Evolutionary conservation across 2,797 vertebrate species (phyloP), one percentile per base, ranked within the genome.

Genomic region (Amphiprion clarkii): DNA sequence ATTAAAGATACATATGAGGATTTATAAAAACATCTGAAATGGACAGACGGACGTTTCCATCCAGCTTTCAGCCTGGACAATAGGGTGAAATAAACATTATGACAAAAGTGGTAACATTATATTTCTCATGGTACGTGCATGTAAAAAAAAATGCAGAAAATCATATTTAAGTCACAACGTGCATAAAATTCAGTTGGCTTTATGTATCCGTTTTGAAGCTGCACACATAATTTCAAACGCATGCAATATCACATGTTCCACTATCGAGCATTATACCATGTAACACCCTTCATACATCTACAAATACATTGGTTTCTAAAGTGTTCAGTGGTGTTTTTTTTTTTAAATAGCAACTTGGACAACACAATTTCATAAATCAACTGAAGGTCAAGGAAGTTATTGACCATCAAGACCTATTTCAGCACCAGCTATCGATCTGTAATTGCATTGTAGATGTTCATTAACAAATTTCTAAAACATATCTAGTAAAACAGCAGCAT

Each of bases 401-500:
- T 12, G 4, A 40, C 53, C 14, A 48, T 17, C 1, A 5, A 67
- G 27, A 12, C 6, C 3, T 13, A 3, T 13, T 29, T 51, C 8
- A 52, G 11, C 8, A 16, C 42, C 6, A 52, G 27, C 33, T 57
- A 3, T 51, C 2, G 2, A 10, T 74, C 14, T 61, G 39, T 31
- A 49, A 52, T 16, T 40, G 36, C 29, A 3, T 44, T 46, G 42
- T 39, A 23, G n/a, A 53, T 27, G 23, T 54, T 7, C 5, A 54
- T 58, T 5, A 55, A 68, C 6, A 8, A 7, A 58, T 62, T 54
- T 55, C 67, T 73, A 19, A 19, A 49, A 10, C 58, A 57, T 55
- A 16, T 78, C 71, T 59, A 66, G 42, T 62, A 9, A 78, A 78
- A 64, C 29, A 49, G 29, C 49, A 73, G 61, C 36, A 31, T 36